Conservation (phyloP, 2,797 vertebrate species). For the Buphagus erythrorhynchus region DNA sequence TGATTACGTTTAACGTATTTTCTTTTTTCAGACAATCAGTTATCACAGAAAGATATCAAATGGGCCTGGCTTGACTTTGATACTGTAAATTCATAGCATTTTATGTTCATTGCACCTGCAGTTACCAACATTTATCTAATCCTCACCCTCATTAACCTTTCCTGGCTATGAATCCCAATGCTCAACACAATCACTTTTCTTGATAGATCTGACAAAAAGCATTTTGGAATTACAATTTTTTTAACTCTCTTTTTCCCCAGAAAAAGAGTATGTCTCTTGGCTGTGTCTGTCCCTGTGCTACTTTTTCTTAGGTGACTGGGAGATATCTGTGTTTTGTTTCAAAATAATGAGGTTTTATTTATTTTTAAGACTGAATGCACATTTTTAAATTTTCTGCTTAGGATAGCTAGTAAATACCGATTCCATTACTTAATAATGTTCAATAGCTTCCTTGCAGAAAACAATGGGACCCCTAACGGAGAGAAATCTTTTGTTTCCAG, state of each 20-base stretch:
- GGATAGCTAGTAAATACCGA: not conserved
- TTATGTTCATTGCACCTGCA: not conserved
- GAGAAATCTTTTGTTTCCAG: not conserved
- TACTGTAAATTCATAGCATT: not conserved
- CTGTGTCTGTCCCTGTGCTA: not conserved
- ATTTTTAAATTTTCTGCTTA: not conserved
- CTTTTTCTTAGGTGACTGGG: not conserved
- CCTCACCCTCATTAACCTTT: not conserved
- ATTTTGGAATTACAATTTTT: not conserved
- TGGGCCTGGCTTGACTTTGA: not conserved
- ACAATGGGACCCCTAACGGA: not conserved
- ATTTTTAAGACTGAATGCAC: not conserved
- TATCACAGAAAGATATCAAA: not conserved
- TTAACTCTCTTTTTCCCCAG: not conserved
- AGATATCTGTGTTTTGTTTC: not conserved
- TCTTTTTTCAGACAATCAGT: not conserved
- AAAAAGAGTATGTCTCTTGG: too few relatives aligned
- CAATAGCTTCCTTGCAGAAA: not conserved
- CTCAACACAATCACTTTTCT: not conserved
- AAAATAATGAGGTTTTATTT: not conserved
- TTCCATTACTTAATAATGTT: not conserved
- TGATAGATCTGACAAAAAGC: not conserved
- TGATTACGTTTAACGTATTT: not conserved
- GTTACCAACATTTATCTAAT: not conserved
- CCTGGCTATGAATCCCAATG: not conserved